phyloP scores from a whole-genome alignment of 2,797 vertebrate genomes.

The Pogonophryne albipinna region DNA sequence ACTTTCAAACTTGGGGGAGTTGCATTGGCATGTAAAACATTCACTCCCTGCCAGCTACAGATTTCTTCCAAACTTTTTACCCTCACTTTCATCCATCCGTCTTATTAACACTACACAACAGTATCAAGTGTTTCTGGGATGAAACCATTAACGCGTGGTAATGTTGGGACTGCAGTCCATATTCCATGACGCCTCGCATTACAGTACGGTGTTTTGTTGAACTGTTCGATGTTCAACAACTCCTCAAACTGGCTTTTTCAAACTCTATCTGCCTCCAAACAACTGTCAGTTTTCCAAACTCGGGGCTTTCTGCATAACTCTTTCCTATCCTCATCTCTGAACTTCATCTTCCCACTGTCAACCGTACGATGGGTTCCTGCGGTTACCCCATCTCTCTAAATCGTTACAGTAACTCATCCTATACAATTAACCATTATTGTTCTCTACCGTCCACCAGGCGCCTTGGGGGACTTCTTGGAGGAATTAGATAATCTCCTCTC shows the following conservation, averaged over 20 bases:
- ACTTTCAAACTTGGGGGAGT: conserved; percentile 45
- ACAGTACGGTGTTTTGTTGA: conserved; percentile 13
- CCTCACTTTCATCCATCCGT: conserved; percentile 25
- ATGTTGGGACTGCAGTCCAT: conserved; percentile 17
- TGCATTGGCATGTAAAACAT: conserved; percentile 35
- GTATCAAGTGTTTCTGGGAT: conserved; percentile 36
- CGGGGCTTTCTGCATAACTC: background rate
- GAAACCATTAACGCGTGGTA: conserved; percentile 12
- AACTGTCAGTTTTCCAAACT: conserved; percentile 13
- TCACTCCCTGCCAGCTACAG: conserved; percentile 7
- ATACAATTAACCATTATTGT: no score
- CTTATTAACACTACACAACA: conserved; percentile 21
- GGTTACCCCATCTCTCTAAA: conserved; percentile 32
- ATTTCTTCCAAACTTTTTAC: conserved; percentile 20
- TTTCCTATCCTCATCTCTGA: background rate
- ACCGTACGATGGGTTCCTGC: conserved; percentile 1
- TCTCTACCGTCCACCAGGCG: no score
- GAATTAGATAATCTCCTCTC: no score
- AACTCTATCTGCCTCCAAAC: conserved; percentile 14
- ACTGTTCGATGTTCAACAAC: conserved; percentile 31
- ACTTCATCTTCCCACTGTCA: background rate
- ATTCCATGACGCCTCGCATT: conserved; percentile 14
- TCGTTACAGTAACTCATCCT: no score
- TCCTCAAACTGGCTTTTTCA: conserved; percentile 14
- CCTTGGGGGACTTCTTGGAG: no score